Evolutionary conservation across 2,113 vertebrate genomes (phyloP).

Genomic region (Rousettus leschenaultii): DNA sequence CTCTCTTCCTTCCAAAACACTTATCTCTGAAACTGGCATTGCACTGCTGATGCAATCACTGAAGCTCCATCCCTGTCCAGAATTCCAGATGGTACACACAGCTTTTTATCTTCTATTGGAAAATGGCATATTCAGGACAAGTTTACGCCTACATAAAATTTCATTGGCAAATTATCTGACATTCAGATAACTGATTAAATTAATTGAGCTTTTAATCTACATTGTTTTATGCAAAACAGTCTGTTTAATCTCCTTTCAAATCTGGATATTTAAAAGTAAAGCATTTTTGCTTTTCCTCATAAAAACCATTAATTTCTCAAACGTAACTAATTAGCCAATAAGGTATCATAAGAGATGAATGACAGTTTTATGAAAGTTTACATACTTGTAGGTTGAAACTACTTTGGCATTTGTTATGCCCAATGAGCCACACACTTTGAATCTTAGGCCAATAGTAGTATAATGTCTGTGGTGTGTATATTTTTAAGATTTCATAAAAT

Average conservation of each 20-base stretch:
- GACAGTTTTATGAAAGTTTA: constrained; percentile 55
- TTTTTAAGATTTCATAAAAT: constrained; percentile 50
- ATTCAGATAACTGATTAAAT: constrained; percentile 66
- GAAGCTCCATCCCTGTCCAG: constrained; percentile 24
- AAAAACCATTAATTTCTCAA: constrained; percentile 66
- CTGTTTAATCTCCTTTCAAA: constrained; percentile 56
- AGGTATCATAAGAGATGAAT: constrained; percentile 58
- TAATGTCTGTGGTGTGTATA: not conserved
- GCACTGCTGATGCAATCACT: not conserved
- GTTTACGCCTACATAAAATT: constrained; percentile 67
- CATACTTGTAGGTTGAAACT: constrained; percentile 7
- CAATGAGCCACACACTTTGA: not conserved
- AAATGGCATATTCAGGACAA: constrained; percentile 49
- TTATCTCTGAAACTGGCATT: constrained; percentile 1
- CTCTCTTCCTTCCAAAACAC: not conserved
- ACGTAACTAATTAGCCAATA: constrained; percentile 67
- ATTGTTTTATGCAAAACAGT: constrained; percentile 63
- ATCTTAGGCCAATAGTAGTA: not conserved
- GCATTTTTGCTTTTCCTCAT: constrained; percentile 57
- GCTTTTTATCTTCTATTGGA: constrained; percentile 49
- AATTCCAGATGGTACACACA: constrained; percentile 66
- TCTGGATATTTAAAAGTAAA: constrained; percentile 53
- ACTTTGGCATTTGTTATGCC: constrained; percentile 48
- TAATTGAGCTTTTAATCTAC: constrained; percentile 70
- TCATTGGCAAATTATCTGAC: constrained; percentile 68